Evolutionary conservation across 2,888 invertebrate genomes (phyloP), one percentile per base, ranked within the genome.

Genomic region (Chouioia cunea): DNA sequence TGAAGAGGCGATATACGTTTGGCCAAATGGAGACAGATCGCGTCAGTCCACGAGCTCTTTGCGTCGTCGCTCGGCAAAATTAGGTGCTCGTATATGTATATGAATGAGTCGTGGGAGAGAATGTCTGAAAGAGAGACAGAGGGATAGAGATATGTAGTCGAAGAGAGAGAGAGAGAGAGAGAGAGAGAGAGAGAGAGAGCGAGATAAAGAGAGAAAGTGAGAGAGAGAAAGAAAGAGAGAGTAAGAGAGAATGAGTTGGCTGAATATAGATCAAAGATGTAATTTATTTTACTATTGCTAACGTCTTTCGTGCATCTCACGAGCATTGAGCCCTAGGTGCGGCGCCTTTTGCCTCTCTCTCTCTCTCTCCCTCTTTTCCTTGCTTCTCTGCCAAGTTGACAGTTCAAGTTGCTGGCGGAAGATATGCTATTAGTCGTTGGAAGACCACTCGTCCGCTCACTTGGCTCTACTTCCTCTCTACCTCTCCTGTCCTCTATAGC

Each of bases 181-280:
- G 52, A 57, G 66, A 65, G 52, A 57, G n/a, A n/a, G n/a, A n/a
- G n/a, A n/a, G n/a, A n/a, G n/a, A n/a, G n/a, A n/a, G n/a, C n/a
- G n/a, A n/a, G n/a, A n/a, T n/a, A n/a, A n/a, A n/a, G n/a, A n/a
- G n/a, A n/a, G n/a, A n/a, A n/a, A n/a, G n/a, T n/a, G n/a, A n/a
- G n/a, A n/a, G n/a, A 15, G 70, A 20, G 54, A 47, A 58, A 57
- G 27, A 47, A 46, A 22, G 44, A 12, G 16, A 27, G 66, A 65
- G 52, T n/a, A n/a, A n/a, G n/a, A n/a, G n/a, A n/a, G n/a, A n/a
- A 57, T 14, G 15, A 58, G 36, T 52, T 62, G 53, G 74, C 78
- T 77, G 77, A 82, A 83, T 83, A 82, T 83, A 83, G 83, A 83
- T 83, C 83, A 83, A 83, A 83, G 83, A 79, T 80, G 78, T 79